These are phyloP conservation scores for Furnarius figulus DNA, from an alignment of 2,113 vertebrate species.

Conservation along the genomic window DNA sequence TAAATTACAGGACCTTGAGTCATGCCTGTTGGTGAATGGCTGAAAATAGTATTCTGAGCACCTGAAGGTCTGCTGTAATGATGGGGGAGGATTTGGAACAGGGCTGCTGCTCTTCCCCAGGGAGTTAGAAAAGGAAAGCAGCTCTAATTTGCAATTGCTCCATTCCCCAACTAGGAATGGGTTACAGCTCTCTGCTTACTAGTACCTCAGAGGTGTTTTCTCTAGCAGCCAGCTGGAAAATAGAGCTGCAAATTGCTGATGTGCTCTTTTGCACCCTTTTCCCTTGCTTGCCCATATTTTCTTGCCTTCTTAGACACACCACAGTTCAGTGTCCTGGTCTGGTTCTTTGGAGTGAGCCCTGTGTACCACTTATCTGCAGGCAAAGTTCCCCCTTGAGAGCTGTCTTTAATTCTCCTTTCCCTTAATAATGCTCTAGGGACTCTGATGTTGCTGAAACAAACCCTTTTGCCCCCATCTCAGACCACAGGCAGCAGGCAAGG, in stretches of 20 bases:
- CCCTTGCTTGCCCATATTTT: neutral
- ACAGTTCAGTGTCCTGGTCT: neutral
- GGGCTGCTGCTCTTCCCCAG: slow-evolving; percentile 1
- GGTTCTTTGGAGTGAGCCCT: neutral
- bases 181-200: neutral
- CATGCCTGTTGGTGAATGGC: neutral
- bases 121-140: neutral
- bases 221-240: neutral
- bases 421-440: neutral
- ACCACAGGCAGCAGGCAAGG: neutral
- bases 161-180: neutral
- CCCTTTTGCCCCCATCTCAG: neutral
- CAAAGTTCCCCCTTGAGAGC: neutral
- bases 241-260: neutral
- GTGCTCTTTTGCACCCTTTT: neutral
- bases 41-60: slow-evolving; percentile 7
- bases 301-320: neutral
- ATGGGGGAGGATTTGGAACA: neutral
- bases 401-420: neutral
- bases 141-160: neutral
- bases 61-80: neutral
- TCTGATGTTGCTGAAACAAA: neutral
- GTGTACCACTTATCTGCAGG: neutral
- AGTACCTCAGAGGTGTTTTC: neutral
- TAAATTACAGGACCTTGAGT: slow-evolving; percentile 13